Evolutionary conservation across 2,797 vertebrate genomes (phyloP).

Genomic region (Sebastes aleutianus): DNA sequence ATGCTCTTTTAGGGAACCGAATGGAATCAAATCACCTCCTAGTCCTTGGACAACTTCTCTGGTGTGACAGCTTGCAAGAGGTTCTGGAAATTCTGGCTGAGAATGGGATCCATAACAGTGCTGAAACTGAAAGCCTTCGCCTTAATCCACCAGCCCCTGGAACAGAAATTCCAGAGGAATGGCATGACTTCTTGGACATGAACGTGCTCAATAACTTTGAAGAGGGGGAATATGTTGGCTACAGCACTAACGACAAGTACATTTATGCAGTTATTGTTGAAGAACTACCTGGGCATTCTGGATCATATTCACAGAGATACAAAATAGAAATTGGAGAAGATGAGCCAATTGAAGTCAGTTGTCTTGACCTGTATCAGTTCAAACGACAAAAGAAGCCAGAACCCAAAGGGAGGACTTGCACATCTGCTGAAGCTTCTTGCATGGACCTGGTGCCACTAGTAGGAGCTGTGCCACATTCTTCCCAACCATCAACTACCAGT

Average conservation of each 20-base stretch:
- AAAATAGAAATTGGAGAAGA: conserved; percentile 75
- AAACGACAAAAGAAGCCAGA: conserved; percentile 63
- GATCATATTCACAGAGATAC: conserved; percentile 63
- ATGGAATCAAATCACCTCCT: conserved; percentile 27
- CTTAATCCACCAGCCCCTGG: conserved; percentile 66
- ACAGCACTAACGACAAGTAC: conserved; percentile 62
- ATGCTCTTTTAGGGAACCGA: conserved; percentile 70
- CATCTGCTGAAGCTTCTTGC: conserved; percentile 1
- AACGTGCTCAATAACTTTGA: conserved; percentile 81
- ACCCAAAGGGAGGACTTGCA: neutral
- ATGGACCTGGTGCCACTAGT: conserved; percentile 48
- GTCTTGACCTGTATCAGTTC: conserved; percentile 83
- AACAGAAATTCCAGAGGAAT: conserved; percentile 77
- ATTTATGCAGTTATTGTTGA: conserved; percentile 80
- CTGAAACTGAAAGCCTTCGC: conserved; percentile 2
- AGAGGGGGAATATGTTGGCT: conserved; percentile 84
- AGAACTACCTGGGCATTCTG: conserved; percentile 53
- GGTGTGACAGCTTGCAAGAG: conserved; percentile 63
- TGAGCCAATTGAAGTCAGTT: conserved; percentile 70
- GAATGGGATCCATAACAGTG: conserved; percentile 64
- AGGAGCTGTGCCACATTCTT: conserved; percentile 13
- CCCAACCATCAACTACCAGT: conserved; percentile 21
- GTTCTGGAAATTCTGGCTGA: conserved; percentile 70
- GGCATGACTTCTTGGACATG: conserved; percentile 84
- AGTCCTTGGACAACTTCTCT: conserved; percentile 77